These are phyloP conservation scores for Pseudochirops corinnae DNA, from an alignment of 2,797 vertebrate genomes.

Conservation along the genomic window DNA sequence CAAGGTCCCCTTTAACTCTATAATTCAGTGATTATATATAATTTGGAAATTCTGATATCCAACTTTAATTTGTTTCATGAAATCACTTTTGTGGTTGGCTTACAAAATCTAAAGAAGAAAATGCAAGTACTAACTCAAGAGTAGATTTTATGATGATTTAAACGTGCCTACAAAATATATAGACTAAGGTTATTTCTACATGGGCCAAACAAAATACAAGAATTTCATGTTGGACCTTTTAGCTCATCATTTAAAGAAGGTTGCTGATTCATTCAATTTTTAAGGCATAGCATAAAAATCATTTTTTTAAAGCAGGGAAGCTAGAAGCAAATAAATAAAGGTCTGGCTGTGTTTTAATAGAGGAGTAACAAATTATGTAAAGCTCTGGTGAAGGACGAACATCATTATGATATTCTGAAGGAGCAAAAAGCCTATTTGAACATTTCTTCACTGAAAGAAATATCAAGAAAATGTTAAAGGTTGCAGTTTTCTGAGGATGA, in stretches of 20 bases:
- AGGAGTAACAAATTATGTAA: conserved; percentile 4
- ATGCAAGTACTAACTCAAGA: neutral
- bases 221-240: neutral
- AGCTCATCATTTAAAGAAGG: conserved; percentile 1
- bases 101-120: neutral
- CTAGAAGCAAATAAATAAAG: conserved; percentile 34
- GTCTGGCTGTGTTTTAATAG: neutral
- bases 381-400: neutral
- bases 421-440: conserved; percentile 15
- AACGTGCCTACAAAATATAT: neutral
- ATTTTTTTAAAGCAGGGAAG: conserved; percentile 11
- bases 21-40: neutral
- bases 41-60: neutral
- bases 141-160: conserved; percentile 3
- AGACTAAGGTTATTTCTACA: neutral
- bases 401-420: conserved; percentile 27
- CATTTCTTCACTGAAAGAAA: conserved; percentile 47
- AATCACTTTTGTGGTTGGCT: neutral
- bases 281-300: neutral
- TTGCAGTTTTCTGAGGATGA: conserved; percentile 37
- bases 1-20: neutral
- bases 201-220: neutral
- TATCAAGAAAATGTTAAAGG: conserved; percentile 55
- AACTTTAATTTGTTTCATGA: neutral
- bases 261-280: conserved; percentile 17